These are phyloP conservation scores for Eupithecia vulgata DNA, from an alignment of 2,888 invertebrate genomes.

Conservation along the genomic window DNA sequence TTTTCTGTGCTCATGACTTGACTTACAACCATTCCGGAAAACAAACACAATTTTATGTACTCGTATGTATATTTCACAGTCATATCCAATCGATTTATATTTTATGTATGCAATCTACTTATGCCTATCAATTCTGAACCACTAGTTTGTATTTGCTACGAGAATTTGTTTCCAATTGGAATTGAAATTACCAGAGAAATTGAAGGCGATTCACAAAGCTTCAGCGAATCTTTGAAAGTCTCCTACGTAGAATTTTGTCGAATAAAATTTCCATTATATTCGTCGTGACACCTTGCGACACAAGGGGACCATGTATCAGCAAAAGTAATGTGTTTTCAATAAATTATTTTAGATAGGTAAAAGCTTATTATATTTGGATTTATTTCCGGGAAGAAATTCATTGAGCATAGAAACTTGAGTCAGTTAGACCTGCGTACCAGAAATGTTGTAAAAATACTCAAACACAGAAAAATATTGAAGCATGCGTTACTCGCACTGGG, in stretches of 20 bases:
- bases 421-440: not conserved
- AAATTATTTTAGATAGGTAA: not conserved
- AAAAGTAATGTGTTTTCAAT: not conserved
- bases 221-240: not conserved
- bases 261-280: not conserved
- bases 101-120: conserved; percentile 5
- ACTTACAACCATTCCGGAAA: not conserved
- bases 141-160: conserved; percentile 7
- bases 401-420: not conserved
- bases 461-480: no score
- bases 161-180: conserved; percentile 34
- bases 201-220: conserved; percentile 35
- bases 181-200: conserved; percentile 49
- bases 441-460: not conserved
- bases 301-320: not conserved
- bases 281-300: not conserved
- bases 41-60: not conserved
- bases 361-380: not conserved
- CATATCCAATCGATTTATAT: not conserved
- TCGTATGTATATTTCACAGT: not conserved
- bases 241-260: not conserved
- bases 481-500: no score
- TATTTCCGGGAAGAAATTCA: not conserved
- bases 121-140: not conserved
- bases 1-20: no score